Base-by-base conservation (phyloP, 2,797 vertebrate genomes). In the Peromyscus melanophrys region DNA sequence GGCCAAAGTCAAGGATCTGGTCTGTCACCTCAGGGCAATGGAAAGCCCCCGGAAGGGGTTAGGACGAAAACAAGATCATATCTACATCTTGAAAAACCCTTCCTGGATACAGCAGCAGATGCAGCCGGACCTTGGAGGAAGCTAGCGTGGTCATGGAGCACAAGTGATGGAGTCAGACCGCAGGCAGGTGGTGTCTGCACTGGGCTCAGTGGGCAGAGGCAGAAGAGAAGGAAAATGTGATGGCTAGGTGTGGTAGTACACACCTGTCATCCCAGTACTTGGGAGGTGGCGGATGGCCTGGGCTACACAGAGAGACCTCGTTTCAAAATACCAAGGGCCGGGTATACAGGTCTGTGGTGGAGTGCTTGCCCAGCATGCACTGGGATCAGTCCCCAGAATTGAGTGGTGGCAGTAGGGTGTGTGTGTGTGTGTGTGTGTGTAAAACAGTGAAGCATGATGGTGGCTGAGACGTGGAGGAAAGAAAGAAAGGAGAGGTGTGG, bases 181-280 rank as follows among this genome's bases (percentile, higher is more conserved):
- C 59, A 52, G 75, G 52, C n/a, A 4, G 4, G 6, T 73, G 63
- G 6, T 1, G 3, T 67, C 23, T 1, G 2, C 49, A 0, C 2
- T 4, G 34, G 40, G n/a, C 71, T 4, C 5, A 31, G 59, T 21
- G 16, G 63, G 73, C 61, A 59, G 52, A 83, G 81, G 65, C 27
- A 59, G 34, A 61, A 94, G 46, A 75, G 25, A 76, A 89, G 57
- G 14, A 57, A 82, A 37, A 82, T 0, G 10, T 14, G 37, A 57
- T 10, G 23, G 52, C 12, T 1, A 71, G 73, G 46, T 55, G 49
- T 11, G 27, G 8, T 46, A 17, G 61, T 19, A 9, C 10, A 46
- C 19, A 31, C 29, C 82, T 65, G 16, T 65, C 34, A 84, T 46
- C 16, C 17, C 25, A 63, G 81, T 16, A 61, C n/a, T 43, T 29